Evolutionary conservation across 2,797 vertebrate species (phyloP), one percentile per base, ranked within the genome.

Genomic region (Podarcis siculus): DNA sequence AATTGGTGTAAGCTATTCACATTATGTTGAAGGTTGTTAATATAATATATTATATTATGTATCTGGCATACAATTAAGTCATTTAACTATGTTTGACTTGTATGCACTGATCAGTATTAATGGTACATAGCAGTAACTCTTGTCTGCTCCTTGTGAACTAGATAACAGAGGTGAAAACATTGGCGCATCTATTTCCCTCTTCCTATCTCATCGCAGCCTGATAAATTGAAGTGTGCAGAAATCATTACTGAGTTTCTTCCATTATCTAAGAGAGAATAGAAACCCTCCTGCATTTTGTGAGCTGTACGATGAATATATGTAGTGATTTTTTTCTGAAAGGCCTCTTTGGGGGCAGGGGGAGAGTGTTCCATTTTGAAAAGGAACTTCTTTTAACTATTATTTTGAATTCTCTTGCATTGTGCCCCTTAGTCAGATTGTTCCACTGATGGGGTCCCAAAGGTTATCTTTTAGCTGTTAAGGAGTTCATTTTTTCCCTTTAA

Each of bases 301-400:
- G 82, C n/a, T 49, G 93, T 75, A 21, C 67, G 30, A 86, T 93
- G 37, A 61, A 88, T 89, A 89, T 84, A 92, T 89, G 91, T 91
- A 82, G 6, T 82, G 4, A 90, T 87, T 83, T 93, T 92, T 83
- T 92, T 92, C 87, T 92, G 91, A 83, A 90, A 94, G 91, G 73
- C 58, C 83, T 83, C 1, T 12, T 12, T 80, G 86, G 80, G 86
- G 58, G 39, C 30, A 2, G 5, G 71, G 13, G 17, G n/a, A 2
- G 32, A 6, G 15, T 32, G 64, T 61, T 90, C 67, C 67, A 39
- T 89, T 86, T 77, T 80, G 66, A 66, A 90, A 64, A 89, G 0
- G 58, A 79, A 71, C 37, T 87, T 82, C 77, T 87, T 91, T 92
- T 55, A 85, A 3, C 61, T 79, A 27, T 86, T 91, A 85, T 84